Conservation (phyloP, 1,140 invertebrate species). For the Sweltsa coloradensis region DNA sequence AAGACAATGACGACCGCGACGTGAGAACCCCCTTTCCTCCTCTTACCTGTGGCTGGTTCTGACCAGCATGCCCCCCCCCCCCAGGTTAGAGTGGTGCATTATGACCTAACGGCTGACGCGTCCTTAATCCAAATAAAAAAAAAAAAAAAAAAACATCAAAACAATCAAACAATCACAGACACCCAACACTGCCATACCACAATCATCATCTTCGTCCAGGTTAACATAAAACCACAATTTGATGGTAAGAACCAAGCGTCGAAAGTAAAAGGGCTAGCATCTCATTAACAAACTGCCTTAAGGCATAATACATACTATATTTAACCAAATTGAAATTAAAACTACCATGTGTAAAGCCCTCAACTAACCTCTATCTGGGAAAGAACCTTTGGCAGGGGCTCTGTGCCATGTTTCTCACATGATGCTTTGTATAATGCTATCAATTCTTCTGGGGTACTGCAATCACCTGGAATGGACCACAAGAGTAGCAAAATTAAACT, state of each 20-base stretch:
- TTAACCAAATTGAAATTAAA: neutral
- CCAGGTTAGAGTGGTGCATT: no score
- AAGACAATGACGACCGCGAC: no score
- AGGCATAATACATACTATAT: neutral
- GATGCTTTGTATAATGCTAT: conserved; percentile 53
- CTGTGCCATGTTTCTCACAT: conserved; percentile 52
- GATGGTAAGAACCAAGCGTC: neutral
- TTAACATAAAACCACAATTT: neutral
- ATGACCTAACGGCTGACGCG: no score
- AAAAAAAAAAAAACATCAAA: no score
- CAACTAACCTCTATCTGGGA: conserved; percentile 55
- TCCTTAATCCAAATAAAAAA: no score
- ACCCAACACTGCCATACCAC: no score
- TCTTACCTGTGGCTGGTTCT: no score
- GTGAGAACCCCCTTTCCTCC: no score
- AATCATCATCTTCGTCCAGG: neutral
- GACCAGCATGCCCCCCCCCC: no score
- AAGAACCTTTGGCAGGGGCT: conserved; percentile 51
- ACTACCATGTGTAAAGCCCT: no score
- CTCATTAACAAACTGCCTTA: neutral
- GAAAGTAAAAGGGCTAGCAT: neutral
- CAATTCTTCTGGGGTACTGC: conserved; percentile 45
- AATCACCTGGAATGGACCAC: conserved; percentile 32
- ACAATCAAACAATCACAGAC: no score
- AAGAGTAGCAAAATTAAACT: conserved; percentile 8